phyloP scores from a whole-genome alignment of 2,888 invertebrate genomes.

The Eumerus sabulonum region DNA sequence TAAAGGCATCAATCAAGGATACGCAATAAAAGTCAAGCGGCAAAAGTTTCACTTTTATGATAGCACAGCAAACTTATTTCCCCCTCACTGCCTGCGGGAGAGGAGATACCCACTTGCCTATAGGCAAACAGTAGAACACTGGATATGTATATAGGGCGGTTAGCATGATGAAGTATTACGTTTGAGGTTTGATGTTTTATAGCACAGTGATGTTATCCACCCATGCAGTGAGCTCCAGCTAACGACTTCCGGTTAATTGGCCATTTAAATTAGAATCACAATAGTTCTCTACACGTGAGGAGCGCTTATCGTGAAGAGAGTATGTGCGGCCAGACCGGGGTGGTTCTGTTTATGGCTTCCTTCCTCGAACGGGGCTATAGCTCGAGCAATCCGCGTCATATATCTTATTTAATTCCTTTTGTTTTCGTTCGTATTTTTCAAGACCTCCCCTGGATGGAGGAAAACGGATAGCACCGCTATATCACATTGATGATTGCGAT shows the following conservation, averaged over 20 bases:
- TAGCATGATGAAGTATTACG: background rate
- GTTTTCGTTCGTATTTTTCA: too few relatives aligned
- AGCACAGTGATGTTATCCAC: conserved; percentile 31
- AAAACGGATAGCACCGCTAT: conserved; percentile 60
- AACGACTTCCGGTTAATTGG: conserved; percentile 58
- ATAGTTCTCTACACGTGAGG: conserved; percentile 61
- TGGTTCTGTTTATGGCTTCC: conserved; percentile 7
- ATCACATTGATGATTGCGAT: conserved; percentile 56
- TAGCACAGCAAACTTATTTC: conserved; percentile 28
- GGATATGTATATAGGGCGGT: background rate
- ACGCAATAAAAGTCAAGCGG: conserved; percentile 54
- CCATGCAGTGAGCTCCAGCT: conserved; percentile 5
- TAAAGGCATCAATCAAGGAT: conserved; percentile 54
- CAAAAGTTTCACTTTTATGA: conserved; percentile 56
- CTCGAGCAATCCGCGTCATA: conserved; percentile 27
- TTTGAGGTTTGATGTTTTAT: conserved; percentile 20
- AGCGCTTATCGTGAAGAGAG: conserved; percentile 14
- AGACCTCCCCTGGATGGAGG: background rate
- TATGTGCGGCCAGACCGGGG: conserved; percentile 31
- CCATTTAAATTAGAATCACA: conserved; percentile 62
- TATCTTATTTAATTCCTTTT: conserved; percentile 12
- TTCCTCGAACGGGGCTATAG: too few relatives aligned
- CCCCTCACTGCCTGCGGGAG: background rate
- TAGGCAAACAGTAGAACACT: too few relatives aligned
- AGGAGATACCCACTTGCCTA: too few relatives aligned